Conservation (phyloP, 1,140 invertebrate genomes). For the Periplaneta americana region DNA sequence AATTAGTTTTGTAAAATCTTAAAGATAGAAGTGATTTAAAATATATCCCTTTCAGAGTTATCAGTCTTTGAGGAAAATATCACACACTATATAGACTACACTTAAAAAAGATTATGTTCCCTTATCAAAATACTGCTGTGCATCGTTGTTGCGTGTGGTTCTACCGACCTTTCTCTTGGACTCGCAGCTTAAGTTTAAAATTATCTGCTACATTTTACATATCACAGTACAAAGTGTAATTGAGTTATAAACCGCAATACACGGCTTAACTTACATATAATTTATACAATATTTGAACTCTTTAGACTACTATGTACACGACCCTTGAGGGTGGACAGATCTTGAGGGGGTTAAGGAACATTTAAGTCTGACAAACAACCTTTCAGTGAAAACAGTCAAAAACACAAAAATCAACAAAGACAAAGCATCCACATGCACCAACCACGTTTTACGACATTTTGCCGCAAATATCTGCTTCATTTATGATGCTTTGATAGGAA, state of each 20-base stretch:
- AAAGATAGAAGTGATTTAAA: slow-evolving; percentile 15
- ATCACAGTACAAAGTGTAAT: slow-evolving; percentile 27
- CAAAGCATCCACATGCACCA: slow-evolving; percentile 3
- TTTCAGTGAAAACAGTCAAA: slow-evolving; percentile 15
- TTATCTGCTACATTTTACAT: slow-evolving; percentile 24
- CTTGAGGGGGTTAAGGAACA: slow-evolving; percentile 27
- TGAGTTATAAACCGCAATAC: slow-evolving; percentile 18
- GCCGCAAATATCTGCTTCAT: slow-evolving; percentile 1
- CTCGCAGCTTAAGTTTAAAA: slow-evolving; percentile 27
- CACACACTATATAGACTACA: slow-evolving; percentile 19
- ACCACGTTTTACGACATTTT: not conserved
- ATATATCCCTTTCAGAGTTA: slow-evolving; percentile 17
- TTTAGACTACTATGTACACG: slow-evolving; percentile 25
- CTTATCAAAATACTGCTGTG: slow-evolving; percentile 26
- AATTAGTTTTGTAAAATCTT: slow-evolving; percentile 16
- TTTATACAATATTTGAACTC: slow-evolving; percentile 27
- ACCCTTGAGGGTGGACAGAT: slow-evolving; percentile 28
- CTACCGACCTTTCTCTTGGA: slow-evolving; percentile 27
- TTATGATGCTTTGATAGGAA: not conserved
- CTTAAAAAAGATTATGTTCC: slow-evolving; percentile 16
- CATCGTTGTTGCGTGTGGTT: slow-evolving; percentile 22
- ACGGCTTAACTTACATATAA: slow-evolving; percentile 17
- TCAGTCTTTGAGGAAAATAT: slow-evolving; percentile 28
- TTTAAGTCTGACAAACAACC: slow-evolving; percentile 2
- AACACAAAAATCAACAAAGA: slow-evolving; percentile 15